Base-by-base conservation (phyloP, 2,888 invertebrate genomes). In the Drosophila histrio region DNA sequence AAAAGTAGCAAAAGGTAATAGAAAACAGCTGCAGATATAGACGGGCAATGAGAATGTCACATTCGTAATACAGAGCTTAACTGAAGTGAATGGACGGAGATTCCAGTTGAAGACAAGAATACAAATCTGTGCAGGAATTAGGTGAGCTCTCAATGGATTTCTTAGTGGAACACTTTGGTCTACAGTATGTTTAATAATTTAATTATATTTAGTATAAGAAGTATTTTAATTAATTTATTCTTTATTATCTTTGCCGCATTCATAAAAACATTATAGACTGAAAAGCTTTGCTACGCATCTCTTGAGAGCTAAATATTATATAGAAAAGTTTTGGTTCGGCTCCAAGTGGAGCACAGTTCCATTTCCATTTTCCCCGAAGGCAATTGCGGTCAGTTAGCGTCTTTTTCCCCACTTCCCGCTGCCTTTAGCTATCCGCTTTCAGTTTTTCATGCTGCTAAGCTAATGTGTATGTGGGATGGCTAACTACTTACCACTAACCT, bases 381-480 rank as follows among this genome's bases (percentile, higher is more conserved):
- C 49, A 72, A 72, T 59, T 72, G 74, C 72, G 72, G 72, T 69
- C 74, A 74, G 53, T 41, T 57, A 9, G 30, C 21, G 64, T 26
- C 43, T 19, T n/a, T 17, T 36, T 7, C 4, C 43, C 44, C 28
- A 36, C 3, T 13, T 17, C 11, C 9, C 17, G 36, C 24, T 17
- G 24, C 41, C 9, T 9, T 24, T 15, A 9, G 15, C 26, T 26
- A 9, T 1, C 4, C 26, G 26, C 46, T 47, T 5, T 22, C 32
- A 22, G 36, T 17, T 47, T 22, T 43, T 17, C 24, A 41, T 58
- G 47, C 38, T 57, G 26, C 26, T n/a, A 44, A 22, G 15, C 44
- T 39, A 34, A 34, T 34, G 50, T 36, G 19, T 26, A 52, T 71
- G 67, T 72, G 67, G 53, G 62, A 39, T 57, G 61, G 24, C 41